Base-by-base conservation (phyloP, 2,888 invertebrate genomes). In the Limenitis camilla region DNA sequence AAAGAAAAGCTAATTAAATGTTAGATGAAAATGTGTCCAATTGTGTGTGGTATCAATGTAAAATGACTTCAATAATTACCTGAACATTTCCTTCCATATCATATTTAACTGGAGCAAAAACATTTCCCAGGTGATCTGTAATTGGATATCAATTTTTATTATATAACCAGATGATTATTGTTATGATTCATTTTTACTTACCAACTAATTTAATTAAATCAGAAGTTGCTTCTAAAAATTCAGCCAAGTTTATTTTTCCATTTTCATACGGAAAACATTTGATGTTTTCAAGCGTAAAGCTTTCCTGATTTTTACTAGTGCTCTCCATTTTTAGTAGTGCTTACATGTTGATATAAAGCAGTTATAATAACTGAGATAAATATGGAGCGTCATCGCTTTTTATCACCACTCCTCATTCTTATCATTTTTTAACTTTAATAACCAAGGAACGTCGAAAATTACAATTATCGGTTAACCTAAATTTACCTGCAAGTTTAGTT, bases 81-180 rank as follows among this genome's bases (percentile, higher is more conserved):
- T 91, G 89, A 61, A 94, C 91, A 76, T 94, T 94, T 64, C 92
- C 92, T 78, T 90, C 90, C 90, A 95, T 92, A 68, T 95, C 94
- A 75, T 89, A 90, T 65, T 91, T 92, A 38, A 94, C 91, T 29
- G 94, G 93, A 41, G 91, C 86, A 76, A 94, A 94, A 10, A 91
- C 80, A 76, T 90, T 92, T 46, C 94, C 94, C 70, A 94, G 90
- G 62, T 90, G 89, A 67, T 93, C 94, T 93, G 85, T 60, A 89
- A 89, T 61, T 45, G 59, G n/a, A 28, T 11, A 10, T 5, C 29
- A 35, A 36, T 5, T 35, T 28, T 33, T 4, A 11, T 45, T 5
- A 31, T 38, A 5, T 10, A 19, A 30, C 4, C 5, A 8, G 6
- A 10, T 11, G 0, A n/a, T n/a, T n/a, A n/a, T n/a, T n/a, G n/a